phyloP scores from a whole-genome alignment of 2,888 invertebrate genomes.

The Spialia ferax region DNA sequence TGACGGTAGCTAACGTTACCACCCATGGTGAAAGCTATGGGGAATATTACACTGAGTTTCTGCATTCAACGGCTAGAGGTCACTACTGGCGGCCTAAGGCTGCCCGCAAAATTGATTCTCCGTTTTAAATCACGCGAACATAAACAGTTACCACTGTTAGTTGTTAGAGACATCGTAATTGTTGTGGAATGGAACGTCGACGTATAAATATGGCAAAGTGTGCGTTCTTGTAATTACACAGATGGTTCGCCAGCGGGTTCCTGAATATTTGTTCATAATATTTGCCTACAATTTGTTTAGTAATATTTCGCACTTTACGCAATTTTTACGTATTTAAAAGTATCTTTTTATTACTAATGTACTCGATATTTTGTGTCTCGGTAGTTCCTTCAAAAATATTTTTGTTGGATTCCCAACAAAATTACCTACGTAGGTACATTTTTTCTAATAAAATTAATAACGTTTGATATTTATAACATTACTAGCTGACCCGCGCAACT shows the following conservation, averaged over 20 bases:
- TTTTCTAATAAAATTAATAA: no score
- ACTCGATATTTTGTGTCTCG: no score
- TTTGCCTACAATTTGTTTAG: no score
- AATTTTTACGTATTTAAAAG: no score
- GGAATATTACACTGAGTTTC: slow-evolving; percentile 41
- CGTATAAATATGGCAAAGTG: slow-evolving; percentile 18
- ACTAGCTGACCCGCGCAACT: no score
- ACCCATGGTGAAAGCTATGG: slow-evolving; percentile 34
- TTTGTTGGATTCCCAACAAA: no score
- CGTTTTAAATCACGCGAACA: slow-evolving; percentile 32
- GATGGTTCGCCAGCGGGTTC: slow-evolving; percentile 20
- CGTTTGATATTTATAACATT: no score
- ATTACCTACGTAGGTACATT: no score
- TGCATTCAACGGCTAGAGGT: slow-evolving; percentile 39
- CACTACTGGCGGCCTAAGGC: slow-evolving; percentile 33
- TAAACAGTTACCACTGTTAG: slow-evolving; percentile 56
- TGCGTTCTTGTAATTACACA: slow-evolving; percentile 27
- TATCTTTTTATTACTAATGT: no score
- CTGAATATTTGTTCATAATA: slow-evolving; percentile 26
- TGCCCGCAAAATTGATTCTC: slow-evolving; percentile 38
- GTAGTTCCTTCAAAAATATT: no score
- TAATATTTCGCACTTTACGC: no score
- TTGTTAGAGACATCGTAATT: slow-evolving; percentile 56
- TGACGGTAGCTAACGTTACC: neutral
- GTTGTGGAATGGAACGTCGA: slow-evolving; percentile 46